phyloP scores from a whole-genome alignment of 2,888 invertebrate species.

The Augochlorella aurata region DNA sequence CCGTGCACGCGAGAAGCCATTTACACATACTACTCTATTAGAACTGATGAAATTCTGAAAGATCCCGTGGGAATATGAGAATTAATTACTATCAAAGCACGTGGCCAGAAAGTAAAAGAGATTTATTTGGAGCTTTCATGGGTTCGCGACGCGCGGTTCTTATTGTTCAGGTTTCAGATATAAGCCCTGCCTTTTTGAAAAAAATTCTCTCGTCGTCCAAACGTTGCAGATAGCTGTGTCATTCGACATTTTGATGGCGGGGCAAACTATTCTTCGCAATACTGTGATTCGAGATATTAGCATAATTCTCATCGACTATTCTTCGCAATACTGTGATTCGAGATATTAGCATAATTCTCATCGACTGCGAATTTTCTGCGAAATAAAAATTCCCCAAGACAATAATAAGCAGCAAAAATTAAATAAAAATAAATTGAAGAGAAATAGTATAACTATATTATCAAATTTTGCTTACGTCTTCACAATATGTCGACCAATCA shows the following conservation, averaged over 20 bases:
- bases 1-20: neutral
- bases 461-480: too few species aligned
- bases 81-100: conserved; percentile 15
- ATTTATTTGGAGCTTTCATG: neutral
- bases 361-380: too few species aligned
- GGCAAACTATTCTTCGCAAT: neutral
- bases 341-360: too few species aligned
- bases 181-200: neutral
- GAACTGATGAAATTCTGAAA: conserved; percentile 8
- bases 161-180: neutral
- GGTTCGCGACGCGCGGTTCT: neutral
- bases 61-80: neutral
- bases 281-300: too few species aligned
- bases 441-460: too few species aligned
- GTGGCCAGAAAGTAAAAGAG: neutral
- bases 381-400: too few species aligned
- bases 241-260: neutral
- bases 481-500: too few species aligned
- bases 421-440: too few species aligned
- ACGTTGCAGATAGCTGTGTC: neutral
- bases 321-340: too few species aligned
- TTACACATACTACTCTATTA: neutral
- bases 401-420: too few species aligned
- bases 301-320: too few species aligned
- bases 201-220: neutral